phyloP scores from a whole-genome alignment of 2,888 invertebrate genomes.

The Lasioglossum figueresi region DNA sequence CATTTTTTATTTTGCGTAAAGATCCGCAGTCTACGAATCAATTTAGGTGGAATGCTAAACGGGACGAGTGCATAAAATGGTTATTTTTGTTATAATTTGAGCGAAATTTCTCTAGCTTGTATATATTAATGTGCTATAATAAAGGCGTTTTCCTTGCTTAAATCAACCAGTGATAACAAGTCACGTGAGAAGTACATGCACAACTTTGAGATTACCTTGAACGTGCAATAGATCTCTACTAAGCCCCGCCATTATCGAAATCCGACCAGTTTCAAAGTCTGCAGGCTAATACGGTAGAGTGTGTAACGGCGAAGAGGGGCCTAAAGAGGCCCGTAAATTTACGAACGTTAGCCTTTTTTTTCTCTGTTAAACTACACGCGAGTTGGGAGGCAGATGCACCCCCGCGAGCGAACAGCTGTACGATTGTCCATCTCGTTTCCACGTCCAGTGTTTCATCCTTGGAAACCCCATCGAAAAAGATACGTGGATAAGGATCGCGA shows the following conservation, averaged over 20 bases:
- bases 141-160: too few species aligned
- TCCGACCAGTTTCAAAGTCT: neutral
- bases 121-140: too few species aligned
- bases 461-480: constrained; percentile 68
- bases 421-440: constrained; percentile 75
- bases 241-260: neutral
- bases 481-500: constrained; percentile 69
- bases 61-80: too few species aligned
- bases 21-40: too few species aligned
- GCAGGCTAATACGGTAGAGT: constrained; percentile 21
- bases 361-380: constrained; percentile 57
- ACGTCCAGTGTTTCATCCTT: constrained; percentile 67
- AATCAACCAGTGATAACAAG: too few species aligned
- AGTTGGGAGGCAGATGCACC: constrained; percentile 78
- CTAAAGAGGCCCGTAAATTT: constrained; percentile 56
- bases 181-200: too few species aligned
- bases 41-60: too few species aligned
- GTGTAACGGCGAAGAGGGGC: constrained; percentile 1
- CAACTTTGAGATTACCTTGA: too few species aligned
- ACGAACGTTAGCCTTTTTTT: constrained; percentile 36
- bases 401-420: constrained; percentile 79
- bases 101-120: too few species aligned
- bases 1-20: too few species aligned
- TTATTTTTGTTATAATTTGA: too few species aligned
- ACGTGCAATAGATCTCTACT: neutral